Evolutionary conservation across 2,888 invertebrate species (phyloP).

Genomic region (Malacosoma neustria): DNA sequence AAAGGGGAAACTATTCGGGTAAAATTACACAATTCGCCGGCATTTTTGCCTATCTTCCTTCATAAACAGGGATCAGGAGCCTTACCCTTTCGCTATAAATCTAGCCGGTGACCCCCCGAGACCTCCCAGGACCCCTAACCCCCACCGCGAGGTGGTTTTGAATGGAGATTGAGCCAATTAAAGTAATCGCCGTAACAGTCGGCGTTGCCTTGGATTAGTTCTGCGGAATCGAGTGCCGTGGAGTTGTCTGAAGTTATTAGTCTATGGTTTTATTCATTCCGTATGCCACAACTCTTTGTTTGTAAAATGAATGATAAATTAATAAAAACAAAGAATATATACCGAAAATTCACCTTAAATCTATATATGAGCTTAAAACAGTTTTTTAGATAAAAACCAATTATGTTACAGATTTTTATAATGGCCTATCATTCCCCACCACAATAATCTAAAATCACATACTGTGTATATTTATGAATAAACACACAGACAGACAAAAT

Average conservation of each 20-base stretch:
- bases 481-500: neutral
- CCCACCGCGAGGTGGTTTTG: conserved; percentile 69
- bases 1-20: conserved; percentile 22
- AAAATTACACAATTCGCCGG: conserved; percentile 15
- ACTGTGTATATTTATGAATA: too few relatives aligned
- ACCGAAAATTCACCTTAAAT: too few relatives aligned
- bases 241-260: conserved; percentile 15
- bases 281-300: too few relatives aligned
- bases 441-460: too few relatives aligned
- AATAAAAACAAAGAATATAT: too few relatives aligned
- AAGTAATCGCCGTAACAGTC: conserved; percentile 82
- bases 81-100: conserved; percentile 72
- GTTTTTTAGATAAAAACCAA: too few relatives aligned
- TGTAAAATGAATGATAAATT: too few relatives aligned
- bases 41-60: conserved; percentile 67
- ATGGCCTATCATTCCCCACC: too few relatives aligned
- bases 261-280: too few relatives aligned
- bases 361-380: too few relatives aligned
- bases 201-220: conserved; percentile 81
- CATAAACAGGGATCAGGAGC: conserved; percentile 71
- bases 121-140: conserved; percentile 16
- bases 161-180: conserved; percentile 81
- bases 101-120: conserved; percentile 40
- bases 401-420: too few relatives aligned
- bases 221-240: conserved; percentile 26